Evolutionary conservation across 2,888 invertebrate genomes (phyloP).

Genomic region (Chloromyia formosa): DNA sequence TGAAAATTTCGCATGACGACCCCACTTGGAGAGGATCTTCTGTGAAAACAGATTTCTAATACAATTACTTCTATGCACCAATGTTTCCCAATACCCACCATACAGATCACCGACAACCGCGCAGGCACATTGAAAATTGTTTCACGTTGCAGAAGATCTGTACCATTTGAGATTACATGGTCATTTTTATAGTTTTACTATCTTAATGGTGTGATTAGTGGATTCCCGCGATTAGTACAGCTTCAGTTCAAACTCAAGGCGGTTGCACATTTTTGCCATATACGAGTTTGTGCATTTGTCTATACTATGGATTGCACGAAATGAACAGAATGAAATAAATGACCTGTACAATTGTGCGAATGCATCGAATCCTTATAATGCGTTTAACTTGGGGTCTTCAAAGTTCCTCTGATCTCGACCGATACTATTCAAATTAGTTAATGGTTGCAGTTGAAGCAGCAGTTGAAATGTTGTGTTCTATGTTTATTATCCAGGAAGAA

Average conservation of each 20-base stretch:
- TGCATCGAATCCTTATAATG: not conserved
- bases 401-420: slow-evolving; percentile 37
- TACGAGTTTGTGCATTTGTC: not conserved
- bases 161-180: slow-evolving; percentile 41
- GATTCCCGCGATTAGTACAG: slow-evolving; percentile 43
- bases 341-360: slow-evolving; percentile 28
- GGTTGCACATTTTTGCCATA: not conserved
- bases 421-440: slow-evolving; percentile 43
- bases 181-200: slow-evolving; percentile 47
- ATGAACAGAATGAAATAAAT: slow-evolving; percentile 20
- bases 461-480: slow-evolving; percentile 10
- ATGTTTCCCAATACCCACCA: no score
- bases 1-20: no score
- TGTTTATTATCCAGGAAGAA: slow-evolving; percentile 42
- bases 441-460: slow-evolving; percentile 11
- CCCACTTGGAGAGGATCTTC: no score
- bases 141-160: slow-evolving; percentile 39
- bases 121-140: slow-evolving; percentile 1
- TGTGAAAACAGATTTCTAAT: no score
- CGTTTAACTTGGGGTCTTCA: not conserved
- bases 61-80: no score
- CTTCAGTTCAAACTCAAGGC: slow-evolving; percentile 37
- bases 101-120: no score
- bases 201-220: slow-evolving; percentile 47
- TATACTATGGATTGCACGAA: not conserved